Percentiles rank a stretch among this genome's conserved stretches.
phyloP scores from a whole-genome alignment of 2,888 invertebrate genomes.

The Lepeophtheirus nordmannii region DNA sequence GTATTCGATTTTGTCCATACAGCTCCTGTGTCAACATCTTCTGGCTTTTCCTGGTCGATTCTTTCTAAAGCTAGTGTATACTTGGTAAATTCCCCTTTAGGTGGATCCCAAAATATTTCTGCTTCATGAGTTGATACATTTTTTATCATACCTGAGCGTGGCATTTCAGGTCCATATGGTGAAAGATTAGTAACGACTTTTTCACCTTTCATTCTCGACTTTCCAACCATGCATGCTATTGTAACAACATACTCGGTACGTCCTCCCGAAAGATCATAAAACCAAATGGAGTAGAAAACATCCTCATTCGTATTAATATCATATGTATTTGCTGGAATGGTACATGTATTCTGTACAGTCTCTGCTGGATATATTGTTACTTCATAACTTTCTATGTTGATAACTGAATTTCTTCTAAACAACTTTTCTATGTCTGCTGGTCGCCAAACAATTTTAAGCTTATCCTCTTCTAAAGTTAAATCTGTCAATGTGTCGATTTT shows the following conservation, averaged over 20 bases:
- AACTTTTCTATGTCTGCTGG: conserved; percentile 21
- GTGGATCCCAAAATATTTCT: conserved; percentile 24
- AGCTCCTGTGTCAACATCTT: not conserved
- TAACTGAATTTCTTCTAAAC: not conserved
- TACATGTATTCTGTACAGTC: conserved; percentile 11
- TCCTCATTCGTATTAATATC: conserved; percentile 1
- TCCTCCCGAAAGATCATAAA: conserved; percentile 21
- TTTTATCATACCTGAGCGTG: conserved; percentile 21
- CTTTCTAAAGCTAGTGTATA: conserved; percentile 15
- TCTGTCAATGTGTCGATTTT: conserved; percentile 8
- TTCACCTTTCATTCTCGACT: conserved; percentile 24
- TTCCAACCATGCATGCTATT: conserved; percentile 22
- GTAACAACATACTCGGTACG: conserved; percentile 24
- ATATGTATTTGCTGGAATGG: not conserved
- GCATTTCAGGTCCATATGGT: conserved; percentile 23
- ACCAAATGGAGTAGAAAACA: conserved; percentile 19
- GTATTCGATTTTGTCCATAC: not conserved
- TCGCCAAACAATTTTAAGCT: conserved; percentile 17
- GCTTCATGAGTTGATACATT: not conserved
- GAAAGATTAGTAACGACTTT: conserved; percentile 21
- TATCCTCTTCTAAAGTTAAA: conserved; percentile 21
- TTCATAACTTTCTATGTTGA: conserved; percentile 18
- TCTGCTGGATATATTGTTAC: conserved; percentile 23
- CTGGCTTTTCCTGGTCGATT: not conserved
- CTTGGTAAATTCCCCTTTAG: conserved; percentile 24